These are phyloP conservation scores for Rhombomys opimus DNA, from an alignment of 2,113 vertebrate genomes.

Conservation along the genomic window DNA sequence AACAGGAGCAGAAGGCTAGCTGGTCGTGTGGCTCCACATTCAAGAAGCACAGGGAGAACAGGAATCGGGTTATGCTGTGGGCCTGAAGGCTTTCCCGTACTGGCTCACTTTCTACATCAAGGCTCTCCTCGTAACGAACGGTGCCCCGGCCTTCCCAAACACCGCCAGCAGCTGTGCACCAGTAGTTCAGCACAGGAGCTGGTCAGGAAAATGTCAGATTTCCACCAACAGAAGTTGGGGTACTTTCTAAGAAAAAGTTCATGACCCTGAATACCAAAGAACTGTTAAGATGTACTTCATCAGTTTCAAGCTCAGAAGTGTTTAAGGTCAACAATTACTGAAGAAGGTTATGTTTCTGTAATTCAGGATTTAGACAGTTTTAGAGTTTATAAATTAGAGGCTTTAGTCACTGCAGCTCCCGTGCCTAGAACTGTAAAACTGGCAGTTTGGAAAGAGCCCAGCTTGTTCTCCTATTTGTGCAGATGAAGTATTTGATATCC, in stretches of 20 bases:
- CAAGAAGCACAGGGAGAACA: not conserved
- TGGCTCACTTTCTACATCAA: not conserved
- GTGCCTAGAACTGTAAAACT: constrained; percentile 28
- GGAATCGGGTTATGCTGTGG: too few species aligned
- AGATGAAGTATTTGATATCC: constrained; percentile 7
- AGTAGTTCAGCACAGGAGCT: not conserved
- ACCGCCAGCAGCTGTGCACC: too few species aligned
- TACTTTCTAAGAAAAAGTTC: constrained; percentile 11
- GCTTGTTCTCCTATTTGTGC: not conserved
- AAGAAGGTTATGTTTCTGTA: constrained; percentile 19
- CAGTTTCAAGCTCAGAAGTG: not conserved
- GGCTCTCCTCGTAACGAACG: not conserved
- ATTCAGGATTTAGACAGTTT: constrained; percentile 2
- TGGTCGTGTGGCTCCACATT: not conserved
- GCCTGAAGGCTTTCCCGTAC: not conserved
- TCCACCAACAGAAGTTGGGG: not conserved
- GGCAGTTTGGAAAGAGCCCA: constrained; percentile 1
- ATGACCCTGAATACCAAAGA: not conserved
- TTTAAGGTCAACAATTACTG: not conserved
- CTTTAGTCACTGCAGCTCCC: constrained; percentile 8
- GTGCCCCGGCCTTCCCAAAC: not conserved
- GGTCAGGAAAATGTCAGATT: not conserved
- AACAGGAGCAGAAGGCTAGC: too few species aligned
- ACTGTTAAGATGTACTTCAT: not conserved
- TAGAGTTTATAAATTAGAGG: constrained; percentile 38